A percentile compares a stretch with the other conserved stretches of the same genome.
Conservation (phyloP, 2,113 vertebrate genomes). For the Bubo scandiacus region DNA sequence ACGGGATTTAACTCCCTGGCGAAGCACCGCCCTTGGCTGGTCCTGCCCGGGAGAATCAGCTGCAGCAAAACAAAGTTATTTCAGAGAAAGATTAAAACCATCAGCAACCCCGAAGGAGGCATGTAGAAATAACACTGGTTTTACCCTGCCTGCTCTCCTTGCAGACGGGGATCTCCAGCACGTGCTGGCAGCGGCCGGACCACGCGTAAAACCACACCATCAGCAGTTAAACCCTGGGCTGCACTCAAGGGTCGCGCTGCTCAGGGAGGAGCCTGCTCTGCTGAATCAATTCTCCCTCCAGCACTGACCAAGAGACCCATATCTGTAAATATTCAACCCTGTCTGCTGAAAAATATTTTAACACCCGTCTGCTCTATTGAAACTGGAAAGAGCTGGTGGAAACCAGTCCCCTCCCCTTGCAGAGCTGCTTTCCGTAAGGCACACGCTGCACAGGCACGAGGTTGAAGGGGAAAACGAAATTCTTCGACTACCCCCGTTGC, state of each 20-base stretch:
- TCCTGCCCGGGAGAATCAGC: background rate
- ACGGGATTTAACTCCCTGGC: too few species aligned
- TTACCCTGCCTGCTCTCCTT: background rate
- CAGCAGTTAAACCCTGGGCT: background rate
- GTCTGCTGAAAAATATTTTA: background rate
- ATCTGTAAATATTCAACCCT: fast-evolving
- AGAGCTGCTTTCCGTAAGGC: background rate
- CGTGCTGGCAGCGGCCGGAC: too few species aligned
- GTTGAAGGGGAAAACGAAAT: fast-evolving
- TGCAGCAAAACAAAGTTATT: too few species aligned
- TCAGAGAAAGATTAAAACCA: background rate
- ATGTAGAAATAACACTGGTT: too few species aligned
- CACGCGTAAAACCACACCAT: too few species aligned
- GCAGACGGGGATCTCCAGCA: background rate
- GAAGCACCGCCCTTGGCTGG: background rate
- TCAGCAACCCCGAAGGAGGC: background rate
- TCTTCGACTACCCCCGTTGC: background rate
- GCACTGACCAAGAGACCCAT: fast-evolving
- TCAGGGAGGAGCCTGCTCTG: background rate
- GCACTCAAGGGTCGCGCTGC: too few species aligned
- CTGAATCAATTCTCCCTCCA: fast-evolving
- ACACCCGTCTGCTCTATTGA: fast-evolving
- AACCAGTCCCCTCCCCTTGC: fast-evolving
- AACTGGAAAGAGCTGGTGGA: background rate
- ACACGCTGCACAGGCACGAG: fast-evolving